Percentiles rank a stretch among this genome's conserved stretches.
These are phyloP conservation scores for Shargacucullia verbasci DNA, from an alignment of 2,888 invertebrate genomes.

Conservation along the genomic window DNA sequence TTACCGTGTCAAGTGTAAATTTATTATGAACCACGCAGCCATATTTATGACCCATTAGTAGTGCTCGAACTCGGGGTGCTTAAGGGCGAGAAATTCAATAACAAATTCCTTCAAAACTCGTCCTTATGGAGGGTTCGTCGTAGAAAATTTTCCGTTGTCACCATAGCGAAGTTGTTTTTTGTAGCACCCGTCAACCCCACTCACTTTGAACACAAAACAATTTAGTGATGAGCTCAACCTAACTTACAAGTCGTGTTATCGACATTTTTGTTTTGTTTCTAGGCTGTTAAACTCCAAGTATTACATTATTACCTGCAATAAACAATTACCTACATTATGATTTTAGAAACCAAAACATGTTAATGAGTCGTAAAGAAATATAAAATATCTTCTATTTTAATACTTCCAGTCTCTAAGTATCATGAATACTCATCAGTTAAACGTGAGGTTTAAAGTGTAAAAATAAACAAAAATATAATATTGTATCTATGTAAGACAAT, in stretches of 20 bases:
- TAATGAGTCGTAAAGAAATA: conserved; percentile 23
- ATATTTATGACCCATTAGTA: conserved; percentile 79
- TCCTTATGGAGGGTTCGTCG: conserved; percentile 72
- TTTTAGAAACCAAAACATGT: conserved; percentile 23
- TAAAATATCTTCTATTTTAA: conserved; percentile 7
- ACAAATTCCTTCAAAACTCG: conserved; percentile 75
- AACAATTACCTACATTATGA: conserved; percentile 32
- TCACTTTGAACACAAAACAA: conserved; percentile 73
- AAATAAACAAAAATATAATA: conserved; percentile 19
- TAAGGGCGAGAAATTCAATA: conserved; percentile 82
- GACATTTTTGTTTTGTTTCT: conserved; percentile 22
- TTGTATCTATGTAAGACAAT: too few species aligned
- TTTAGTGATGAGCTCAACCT: conserved; percentile 63
- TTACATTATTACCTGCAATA: conserved; percentile 28
- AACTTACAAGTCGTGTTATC: conserved; percentile 32
- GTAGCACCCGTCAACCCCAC: conserved; percentile 81
- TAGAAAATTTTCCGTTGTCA: conserved; percentile 81
- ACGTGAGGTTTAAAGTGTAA: conserved; percentile 20
- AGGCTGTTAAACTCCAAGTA: conserved; percentile 20
- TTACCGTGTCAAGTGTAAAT: conserved; percentile 73
- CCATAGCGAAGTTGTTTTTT: conserved; percentile 78
- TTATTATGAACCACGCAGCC: conserved; percentile 69
- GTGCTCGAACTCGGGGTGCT: conserved; percentile 59
- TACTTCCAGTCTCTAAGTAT: conserved; percentile 12
- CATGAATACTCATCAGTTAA: background rate